These are phyloP conservation scores for Chelonus formosanus DNA, from an alignment of 2,888 invertebrate species.

Conservation along the genomic window DNA sequence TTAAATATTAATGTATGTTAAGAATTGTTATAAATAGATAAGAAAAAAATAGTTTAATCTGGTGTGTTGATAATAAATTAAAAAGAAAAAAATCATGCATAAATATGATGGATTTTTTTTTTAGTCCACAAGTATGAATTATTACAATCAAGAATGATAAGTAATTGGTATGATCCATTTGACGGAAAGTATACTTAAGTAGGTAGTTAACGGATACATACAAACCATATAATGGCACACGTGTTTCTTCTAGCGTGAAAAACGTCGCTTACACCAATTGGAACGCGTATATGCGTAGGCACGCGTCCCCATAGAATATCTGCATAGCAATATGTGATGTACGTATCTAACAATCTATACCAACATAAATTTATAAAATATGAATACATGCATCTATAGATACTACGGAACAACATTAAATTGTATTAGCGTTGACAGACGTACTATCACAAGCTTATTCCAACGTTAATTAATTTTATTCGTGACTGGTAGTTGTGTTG, in stretches of 20 bases:
- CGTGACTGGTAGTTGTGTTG: conserved; percentile 2
- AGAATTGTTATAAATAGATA: neutral
- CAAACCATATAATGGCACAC: conserved; percentile 7
- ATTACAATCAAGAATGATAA: conserved; percentile 1
- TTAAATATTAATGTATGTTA: too few species aligned
- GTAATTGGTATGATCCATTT: neutral
- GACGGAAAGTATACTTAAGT: neutral
- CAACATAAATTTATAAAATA: conserved; percentile 11
- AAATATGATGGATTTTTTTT: neutral
- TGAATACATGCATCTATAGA: conserved; percentile 1
- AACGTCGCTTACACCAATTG: conserved; percentile 17
- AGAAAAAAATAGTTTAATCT: too few species aligned
- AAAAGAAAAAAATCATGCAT: too few species aligned
- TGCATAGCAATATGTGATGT: conserved; percentile 2
- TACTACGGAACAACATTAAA: too few species aligned
- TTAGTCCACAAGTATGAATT: neutral
- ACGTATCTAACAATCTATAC: neutral
- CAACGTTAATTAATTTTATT: conserved; percentile 23
- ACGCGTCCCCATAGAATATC: conserved; percentile 29
- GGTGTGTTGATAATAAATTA: too few species aligned
- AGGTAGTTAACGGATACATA: conserved; percentile 10
- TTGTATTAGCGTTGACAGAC: conserved; percentile 1
- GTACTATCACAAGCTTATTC: conserved; percentile 7
- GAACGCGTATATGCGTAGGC: conserved; percentile 12
- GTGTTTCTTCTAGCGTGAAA: conserved; percentile 31